Base-by-base conservation (phyloP, 64 coral and sea anemone genomes). In the Stichodactyla helianthus region DNA sequence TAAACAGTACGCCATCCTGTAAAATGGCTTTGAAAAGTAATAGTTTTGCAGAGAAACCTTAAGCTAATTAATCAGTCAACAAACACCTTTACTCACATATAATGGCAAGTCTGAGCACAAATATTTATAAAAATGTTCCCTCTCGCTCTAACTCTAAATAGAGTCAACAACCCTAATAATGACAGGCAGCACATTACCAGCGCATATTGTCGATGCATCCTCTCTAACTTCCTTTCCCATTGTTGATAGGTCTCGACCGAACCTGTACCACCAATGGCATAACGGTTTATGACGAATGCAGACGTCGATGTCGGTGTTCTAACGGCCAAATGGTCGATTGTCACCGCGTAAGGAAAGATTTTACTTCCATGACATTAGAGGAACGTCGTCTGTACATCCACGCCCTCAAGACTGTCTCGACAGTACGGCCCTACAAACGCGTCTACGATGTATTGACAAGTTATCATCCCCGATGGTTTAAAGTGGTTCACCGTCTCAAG, bases 331-430 rank as follows among this genome's bases (percentile, higher is more conserved):
- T 86, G 9, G 57, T 84, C 12, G 17, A 89, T 9, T 95, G 93
- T 56, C 58, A 95, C 74, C 83, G 93, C 0, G 79, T 95, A 60
- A 19, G 93, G 57, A 92, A 92, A 53, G 93, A 95, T 5, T 92
- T 95, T 55, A 87, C 76, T 6, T 61, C 84, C 16, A 95, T 95
- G 93, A 52, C 87, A 9, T 11, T 58, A 16, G 71, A 86, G 5
- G 89, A 92, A 51, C 83, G 82, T 52, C 67, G 82, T 6, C 82
- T 89, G 15, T 95, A 86, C 67, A 91, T 95, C 14, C 19, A 88
- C 59, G 55, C 93, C 53, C 79, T 91, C 27, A 91, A 85, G 52
- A 91, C 19, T 0, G 89, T 84, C 1, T 94, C 93, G 6, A 79
- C 57, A 10, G 9, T 82, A 18, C 77, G 77, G 14, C 8, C 11